Conservation (phyloP, 2,888 invertebrate genomes). For the Criorhina ranunculi region DNA sequence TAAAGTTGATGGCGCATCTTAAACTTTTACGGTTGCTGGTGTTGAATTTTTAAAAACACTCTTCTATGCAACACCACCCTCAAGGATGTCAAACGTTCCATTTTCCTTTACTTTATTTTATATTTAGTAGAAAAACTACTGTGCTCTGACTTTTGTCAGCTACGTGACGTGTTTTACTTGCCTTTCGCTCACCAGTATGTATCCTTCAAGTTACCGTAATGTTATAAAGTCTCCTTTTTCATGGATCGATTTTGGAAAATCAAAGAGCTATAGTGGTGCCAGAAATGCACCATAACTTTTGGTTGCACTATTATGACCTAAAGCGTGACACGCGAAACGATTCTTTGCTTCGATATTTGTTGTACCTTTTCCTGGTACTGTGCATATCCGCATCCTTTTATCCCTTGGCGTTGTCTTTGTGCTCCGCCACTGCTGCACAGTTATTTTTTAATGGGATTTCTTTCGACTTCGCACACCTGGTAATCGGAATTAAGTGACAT, state of each 20-base stretch:
- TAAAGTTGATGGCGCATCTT: slow-evolving; percentile 53
- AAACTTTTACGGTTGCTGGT: slow-evolving; percentile 48
- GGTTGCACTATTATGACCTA: slow-evolving; percentile 20
- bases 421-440: background rate
- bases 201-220: background rate
- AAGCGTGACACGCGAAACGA: slow-evolving; percentile 15
- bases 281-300: background rate
- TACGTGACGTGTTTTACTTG: slow-evolving; percentile 52
- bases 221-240: background rate
- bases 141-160: slow-evolving; percentile 19
- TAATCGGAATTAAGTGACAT: slow-evolving; percentile 77
- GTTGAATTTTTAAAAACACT: slow-evolving; percentile 63
- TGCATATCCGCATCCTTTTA: background rate
- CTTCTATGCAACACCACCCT: slow-evolving; percentile 16
- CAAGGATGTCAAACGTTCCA: background rate
- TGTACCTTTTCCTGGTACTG: slow-evolving; percentile 2
- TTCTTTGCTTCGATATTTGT: slow-evolving; percentile 1
- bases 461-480: slow-evolving; percentile 72
- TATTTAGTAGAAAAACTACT: slow-evolving; percentile 31
- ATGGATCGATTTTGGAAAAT: slow-evolving; percentile 13
- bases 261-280: background rate
- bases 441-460: slow-evolving; percentile 71
- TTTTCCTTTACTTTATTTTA: slow-evolving; percentile 26
- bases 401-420: slow-evolving; percentile 12
- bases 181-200: background rate